Conservation (phyloP, 2,113 vertebrate species). For the Malurus melanocephalus region DNA sequence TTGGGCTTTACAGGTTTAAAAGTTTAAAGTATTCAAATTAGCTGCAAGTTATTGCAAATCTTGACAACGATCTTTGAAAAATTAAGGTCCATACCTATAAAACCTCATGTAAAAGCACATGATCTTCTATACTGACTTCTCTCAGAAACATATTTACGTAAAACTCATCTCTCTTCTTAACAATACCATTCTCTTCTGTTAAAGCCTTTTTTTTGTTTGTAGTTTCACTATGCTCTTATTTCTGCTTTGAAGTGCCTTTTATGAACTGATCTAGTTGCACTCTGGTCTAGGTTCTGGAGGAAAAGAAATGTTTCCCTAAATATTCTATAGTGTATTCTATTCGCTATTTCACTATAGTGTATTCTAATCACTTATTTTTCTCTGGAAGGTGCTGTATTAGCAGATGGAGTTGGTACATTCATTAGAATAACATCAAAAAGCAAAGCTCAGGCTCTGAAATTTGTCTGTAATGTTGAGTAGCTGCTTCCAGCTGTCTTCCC, state of each 20-base stretch:
- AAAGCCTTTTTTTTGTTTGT: background rate
- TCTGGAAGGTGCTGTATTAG: background rate
- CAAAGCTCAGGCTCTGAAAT: background rate
- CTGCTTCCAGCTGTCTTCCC: background rate
- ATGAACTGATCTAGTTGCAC: background rate
- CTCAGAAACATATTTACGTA: background rate
- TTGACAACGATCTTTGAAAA: background rate
- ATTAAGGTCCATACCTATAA: background rate
- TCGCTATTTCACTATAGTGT: background rate
- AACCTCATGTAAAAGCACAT: background rate
- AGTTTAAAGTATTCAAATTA: background rate
- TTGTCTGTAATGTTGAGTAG: background rate
- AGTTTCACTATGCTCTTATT: background rate
- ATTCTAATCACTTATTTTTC: background rate
- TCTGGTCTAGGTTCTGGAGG: background rate
- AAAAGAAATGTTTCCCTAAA: background rate
- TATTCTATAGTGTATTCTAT: background rate
- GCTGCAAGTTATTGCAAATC: background rate
- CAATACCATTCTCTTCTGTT: background rate
- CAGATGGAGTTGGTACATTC: background rate
- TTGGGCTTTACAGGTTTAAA: background rate
- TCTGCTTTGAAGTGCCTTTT: background rate
- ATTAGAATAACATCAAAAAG: background rate
- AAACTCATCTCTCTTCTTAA: background rate
- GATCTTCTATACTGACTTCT: background rate